These are phyloP conservation scores for Phenganax marumi DNA, from an alignment of 92 coral and sea anemone species.

Conservation along the genomic window DNA sequence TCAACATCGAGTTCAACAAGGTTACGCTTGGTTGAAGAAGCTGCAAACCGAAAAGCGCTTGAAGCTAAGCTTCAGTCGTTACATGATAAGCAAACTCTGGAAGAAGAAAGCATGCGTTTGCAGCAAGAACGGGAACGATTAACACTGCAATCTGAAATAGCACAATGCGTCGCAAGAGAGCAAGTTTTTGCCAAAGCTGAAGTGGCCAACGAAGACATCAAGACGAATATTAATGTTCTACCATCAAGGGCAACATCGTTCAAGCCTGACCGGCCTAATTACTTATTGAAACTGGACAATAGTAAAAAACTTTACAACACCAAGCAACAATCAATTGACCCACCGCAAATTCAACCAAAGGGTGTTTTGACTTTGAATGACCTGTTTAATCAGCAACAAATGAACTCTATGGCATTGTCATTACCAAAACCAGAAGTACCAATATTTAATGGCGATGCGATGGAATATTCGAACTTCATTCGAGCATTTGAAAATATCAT, in stretches of 20 bases:
- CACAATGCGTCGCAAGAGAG: slow-evolving; percentile 34
- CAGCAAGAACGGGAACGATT: slow-evolving; percentile 28
- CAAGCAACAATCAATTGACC: background rate
- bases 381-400: slow-evolving; percentile 48
- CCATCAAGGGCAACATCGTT: background rate
- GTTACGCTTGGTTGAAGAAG: slow-evolving; percentile 31
- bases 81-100: background rate
- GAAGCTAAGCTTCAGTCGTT: slow-evolving; percentile 13
- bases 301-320: background rate
- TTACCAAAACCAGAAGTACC: slow-evolving; percentile 52
- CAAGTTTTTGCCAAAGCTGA: slow-evolving; percentile 34
- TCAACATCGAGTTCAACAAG: slow-evolving; percentile 31
- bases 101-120: slow-evolving; percentile 12
- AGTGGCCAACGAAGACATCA: slow-evolving; percentile 4
- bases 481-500: slow-evolving; percentile 51
- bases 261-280: background rate
- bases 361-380: background rate
- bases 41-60: slow-evolving; percentile 29
- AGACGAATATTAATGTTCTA: background rate
- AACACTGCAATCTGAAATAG: slow-evolving; percentile 19
- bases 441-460: slow-evolving; percentile 36
- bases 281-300: background rate
- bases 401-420: slow-evolving; percentile 49
- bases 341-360: background rate
- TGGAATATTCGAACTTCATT: slow-evolving; percentile 48